These are phyloP conservation scores for Aleiodes sp. DNA, from an alignment of 1,140 invertebrate species.

Conservation along the genomic window DNA sequence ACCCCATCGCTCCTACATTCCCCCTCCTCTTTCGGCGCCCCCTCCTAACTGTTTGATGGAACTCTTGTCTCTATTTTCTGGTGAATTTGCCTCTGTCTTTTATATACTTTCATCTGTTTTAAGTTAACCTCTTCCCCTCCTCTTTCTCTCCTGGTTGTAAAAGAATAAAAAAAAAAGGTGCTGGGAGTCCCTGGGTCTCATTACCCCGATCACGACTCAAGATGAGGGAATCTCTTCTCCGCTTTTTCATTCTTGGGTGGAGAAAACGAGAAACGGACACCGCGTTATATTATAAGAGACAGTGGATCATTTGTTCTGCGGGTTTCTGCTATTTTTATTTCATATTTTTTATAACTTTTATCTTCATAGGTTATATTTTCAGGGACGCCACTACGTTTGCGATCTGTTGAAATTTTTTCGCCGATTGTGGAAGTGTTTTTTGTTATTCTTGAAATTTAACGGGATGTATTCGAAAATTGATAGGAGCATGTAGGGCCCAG, in stretches of 20 bases:
- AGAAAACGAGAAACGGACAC: conserved; percentile 60
- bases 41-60: too few species aligned
- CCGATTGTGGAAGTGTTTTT: too few species aligned
- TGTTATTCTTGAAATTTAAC: too few species aligned
- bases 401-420: too few species aligned
- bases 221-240: conserved; percentile 46
- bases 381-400: too few species aligned
- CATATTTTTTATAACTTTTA: conserved; percentile 17
- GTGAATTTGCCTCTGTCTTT: conserved; percentile 15
- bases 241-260: conserved; percentile 30
- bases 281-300: conserved; percentile 64
- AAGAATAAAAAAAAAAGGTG: not conserved
- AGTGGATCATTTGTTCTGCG: conserved; percentile 57
- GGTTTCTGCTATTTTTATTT: conserved; percentile 43
- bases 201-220: conserved; percentile 65
- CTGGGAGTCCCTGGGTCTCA: conserved; percentile 55
- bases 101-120: conserved; percentile 17
- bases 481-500: too few species aligned
- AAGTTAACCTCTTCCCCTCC: conserved; percentile 6
- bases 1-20: not conserved
- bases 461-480: too few species aligned
- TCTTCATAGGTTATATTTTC: too few species aligned
- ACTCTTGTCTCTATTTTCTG: conserved; percentile 37
- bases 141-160: not conserved
- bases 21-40: too few species aligned